Conservation (phyloP, 2,113 vertebrate species). For the Nanger granti region DNA sequence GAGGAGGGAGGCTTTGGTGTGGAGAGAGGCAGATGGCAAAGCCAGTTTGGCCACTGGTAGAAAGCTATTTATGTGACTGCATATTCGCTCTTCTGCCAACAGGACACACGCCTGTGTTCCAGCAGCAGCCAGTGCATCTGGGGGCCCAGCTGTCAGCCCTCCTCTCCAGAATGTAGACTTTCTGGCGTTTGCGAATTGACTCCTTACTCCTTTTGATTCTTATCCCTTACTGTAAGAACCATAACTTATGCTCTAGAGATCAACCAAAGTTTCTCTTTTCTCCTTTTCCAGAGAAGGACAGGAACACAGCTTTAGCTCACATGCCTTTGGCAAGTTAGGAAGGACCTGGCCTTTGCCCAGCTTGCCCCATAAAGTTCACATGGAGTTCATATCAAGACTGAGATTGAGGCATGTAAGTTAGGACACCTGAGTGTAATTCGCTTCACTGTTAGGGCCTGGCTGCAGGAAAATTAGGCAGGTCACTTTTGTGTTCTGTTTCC, state of each 20-base stretch:
- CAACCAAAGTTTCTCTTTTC: not conserved
- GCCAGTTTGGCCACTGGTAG: constrained; percentile 30
- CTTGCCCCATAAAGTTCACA: not conserved
- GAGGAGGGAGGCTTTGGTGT: not conserved
- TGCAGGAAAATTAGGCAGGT: not conserved
- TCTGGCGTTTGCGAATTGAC: not conserved
- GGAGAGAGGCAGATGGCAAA: constrained; percentile 41
- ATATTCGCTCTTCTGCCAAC: not conserved
- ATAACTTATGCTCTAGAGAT: not conserved
- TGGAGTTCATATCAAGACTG: not conserved
- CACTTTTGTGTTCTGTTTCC: not conserved
- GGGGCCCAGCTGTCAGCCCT: not conserved
- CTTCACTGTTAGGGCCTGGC: not conserved
- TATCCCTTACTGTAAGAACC: not conserved
- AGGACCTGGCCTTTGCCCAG: not conserved
- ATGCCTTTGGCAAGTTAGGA: not conserved
- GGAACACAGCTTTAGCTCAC: not conserved
- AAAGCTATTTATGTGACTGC: constrained; percentile 52
- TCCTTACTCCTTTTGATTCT: not conserved
- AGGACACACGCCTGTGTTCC: not conserved
- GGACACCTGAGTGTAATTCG: not conserved
- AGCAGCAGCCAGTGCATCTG: not conserved
- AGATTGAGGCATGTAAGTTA: not conserved
- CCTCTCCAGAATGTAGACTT: not conserved
- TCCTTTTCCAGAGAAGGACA: not conserved